Conservation (phyloP, 2,888 invertebrate species). For the Laothoe populi region DNA sequence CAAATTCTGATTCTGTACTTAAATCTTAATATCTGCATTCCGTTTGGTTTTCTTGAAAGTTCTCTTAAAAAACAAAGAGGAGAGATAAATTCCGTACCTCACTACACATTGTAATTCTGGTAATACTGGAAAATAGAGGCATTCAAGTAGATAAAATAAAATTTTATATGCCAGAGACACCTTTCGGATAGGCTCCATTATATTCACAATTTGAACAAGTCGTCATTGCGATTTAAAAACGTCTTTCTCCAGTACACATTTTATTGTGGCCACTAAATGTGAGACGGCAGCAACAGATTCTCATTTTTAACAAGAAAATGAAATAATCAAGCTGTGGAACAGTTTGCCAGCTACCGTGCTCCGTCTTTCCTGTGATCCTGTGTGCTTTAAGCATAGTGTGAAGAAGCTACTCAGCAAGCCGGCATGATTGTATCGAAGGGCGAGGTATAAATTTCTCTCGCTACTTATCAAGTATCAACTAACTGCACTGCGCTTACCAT, state of each 20-base stretch:
- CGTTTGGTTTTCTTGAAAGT: neutral
- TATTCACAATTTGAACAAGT: constrained; percentile 70
- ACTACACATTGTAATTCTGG: constrained; percentile 39
- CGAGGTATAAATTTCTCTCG: too few relatives aligned
- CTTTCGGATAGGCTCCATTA: constrained; percentile 62
- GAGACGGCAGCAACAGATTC: constrained; percentile 31
- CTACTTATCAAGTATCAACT: too few relatives aligned
- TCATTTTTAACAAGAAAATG: neutral
- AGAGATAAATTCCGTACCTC: constrained; percentile 25
- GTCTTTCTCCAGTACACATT: constrained; percentile 56
- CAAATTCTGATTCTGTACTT: neutral
- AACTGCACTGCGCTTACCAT: too few relatives aligned
- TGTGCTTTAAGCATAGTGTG: too few relatives aligned
- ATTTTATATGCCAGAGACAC: constrained; percentile 49
- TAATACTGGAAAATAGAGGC: constrained; percentile 35
- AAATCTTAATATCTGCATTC: neutral
- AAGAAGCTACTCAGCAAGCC: too few relatives aligned
- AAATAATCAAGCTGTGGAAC: too few relatives aligned
- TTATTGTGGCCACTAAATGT: constrained; percentile 48
- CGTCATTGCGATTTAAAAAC: constrained; percentile 77
- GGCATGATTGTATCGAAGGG: too few relatives aligned
- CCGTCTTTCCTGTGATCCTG: too few relatives aligned
- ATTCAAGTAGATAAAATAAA: constrained; percentile 41
- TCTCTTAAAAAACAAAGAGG: neutral
- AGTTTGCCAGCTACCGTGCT: too few relatives aligned